Conservation (phyloP, 2,888 invertebrate genomes). For the Dermolepida albohirtum region DNA sequence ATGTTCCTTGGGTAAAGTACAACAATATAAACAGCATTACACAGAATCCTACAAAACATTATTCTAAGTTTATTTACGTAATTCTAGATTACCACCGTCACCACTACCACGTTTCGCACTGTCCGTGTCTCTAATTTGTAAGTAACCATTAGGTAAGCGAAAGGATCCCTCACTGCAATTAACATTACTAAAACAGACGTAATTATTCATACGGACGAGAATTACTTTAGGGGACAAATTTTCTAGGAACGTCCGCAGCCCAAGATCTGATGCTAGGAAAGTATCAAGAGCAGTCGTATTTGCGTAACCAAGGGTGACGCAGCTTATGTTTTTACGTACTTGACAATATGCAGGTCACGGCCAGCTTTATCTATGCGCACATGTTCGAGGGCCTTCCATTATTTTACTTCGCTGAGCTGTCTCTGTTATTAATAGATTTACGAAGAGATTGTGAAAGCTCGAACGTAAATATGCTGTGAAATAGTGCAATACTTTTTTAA, state of each 20-base stretch:
- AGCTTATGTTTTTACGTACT: conserved; percentile 20
- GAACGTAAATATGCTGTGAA: conserved; percentile 16
- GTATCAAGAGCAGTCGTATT: conserved; percentile 25
- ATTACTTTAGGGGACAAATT: conserved; percentile 3
- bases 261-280: conserved; percentile 11
- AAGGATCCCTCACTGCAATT: not conserved
- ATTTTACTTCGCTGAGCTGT: conserved; percentile 30
- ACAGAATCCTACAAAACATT: too few relatives aligned
- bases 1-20: too few relatives aligned
- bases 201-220: conserved; percentile 6
- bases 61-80: too few relatives aligned
- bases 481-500: too few relatives aligned
- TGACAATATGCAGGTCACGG: conserved; percentile 38
- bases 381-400: conserved; percentile 32
- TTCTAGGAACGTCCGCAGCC: conserved; percentile 2
- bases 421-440: conserved; percentile 36
- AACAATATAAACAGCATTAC: too few relatives aligned
- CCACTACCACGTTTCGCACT: too few relatives aligned
- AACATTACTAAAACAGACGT: conserved; percentile 4
- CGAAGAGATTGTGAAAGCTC: conserved; percentile 20
- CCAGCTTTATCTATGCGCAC: conserved; percentile 36
- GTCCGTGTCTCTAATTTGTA: too few relatives aligned
- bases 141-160: too few relatives aligned
- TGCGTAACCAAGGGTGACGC: conserved; percentile 27
- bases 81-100: too few relatives aligned